These are phyloP conservation scores for Zapus hudsonius DNA, from an alignment of 2,113 vertebrate species.

Conservation along the genomic window DNA sequence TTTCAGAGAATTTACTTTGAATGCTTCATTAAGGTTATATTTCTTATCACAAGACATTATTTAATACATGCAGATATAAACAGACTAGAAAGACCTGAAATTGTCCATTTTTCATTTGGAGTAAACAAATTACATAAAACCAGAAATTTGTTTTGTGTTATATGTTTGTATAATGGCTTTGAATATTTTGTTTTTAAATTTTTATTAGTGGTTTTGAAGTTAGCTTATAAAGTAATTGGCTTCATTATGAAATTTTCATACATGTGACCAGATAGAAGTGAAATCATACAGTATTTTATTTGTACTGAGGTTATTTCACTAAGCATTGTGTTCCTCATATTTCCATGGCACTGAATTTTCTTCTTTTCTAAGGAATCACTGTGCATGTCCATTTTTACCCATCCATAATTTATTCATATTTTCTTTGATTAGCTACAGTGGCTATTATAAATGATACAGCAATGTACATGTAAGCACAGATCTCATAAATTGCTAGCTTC, in stretches of 20 bases:
- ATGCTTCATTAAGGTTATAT: conserved; percentile 43
- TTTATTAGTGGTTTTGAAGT: not conserved
- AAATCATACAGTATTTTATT: not conserved
- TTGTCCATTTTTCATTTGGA: conserved; percentile 26
- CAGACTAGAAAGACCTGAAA: not conserved
- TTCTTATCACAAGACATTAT: not conserved
- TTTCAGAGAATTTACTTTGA: conserved; percentile 38
- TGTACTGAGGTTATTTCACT: no score
- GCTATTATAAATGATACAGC: no score
- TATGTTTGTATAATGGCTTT: not conserved
- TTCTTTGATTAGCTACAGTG: no score
- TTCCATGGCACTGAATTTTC: no score
- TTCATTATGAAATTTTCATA: not conserved
- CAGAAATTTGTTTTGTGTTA: not conserved
- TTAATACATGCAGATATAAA: conserved; percentile 48
- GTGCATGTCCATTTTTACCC: no score
- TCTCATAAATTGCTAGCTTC: no score
- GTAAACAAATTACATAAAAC: not conserved
- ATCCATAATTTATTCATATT: no score
- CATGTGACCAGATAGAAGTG: no score
- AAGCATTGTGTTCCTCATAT: no score
- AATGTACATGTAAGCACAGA: no score
- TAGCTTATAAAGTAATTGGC: not conserved
- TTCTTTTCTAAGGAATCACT: no score
- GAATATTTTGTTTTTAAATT: not conserved